Conservation (phyloP, 2,888 invertebrate species). For the Sminthurides aquaticus region DNA sequence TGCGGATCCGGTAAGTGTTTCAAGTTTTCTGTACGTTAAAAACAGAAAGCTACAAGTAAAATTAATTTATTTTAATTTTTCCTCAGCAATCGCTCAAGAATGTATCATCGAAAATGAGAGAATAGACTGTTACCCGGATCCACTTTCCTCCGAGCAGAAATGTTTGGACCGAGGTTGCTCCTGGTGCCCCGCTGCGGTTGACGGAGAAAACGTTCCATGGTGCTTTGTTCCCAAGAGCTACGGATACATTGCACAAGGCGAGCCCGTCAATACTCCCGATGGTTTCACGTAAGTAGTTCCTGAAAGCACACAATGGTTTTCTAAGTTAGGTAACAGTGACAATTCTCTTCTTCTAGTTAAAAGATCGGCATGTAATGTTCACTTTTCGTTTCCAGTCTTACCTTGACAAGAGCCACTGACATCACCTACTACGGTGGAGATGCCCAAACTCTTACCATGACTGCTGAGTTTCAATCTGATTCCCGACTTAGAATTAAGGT, state of each 20-base stretch:
- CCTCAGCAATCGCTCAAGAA: slow-evolving; percentile 14
- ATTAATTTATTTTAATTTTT: background rate
- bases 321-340: background rate
- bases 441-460: slow-evolving; percentile 23
- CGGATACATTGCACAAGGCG: slow-evolving; percentile 20
- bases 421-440: slow-evolving; percentile 32
- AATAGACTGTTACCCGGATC: slow-evolving; percentile 66
- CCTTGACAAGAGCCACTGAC: slow-evolving; percentile 25
- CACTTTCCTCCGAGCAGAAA: slow-evolving; percentile 49
- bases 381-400: slow-evolving; percentile 23
- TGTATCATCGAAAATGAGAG: slow-evolving; percentile 45
- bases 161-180: slow-evolving; percentile 64
- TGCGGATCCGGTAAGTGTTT: background rate
- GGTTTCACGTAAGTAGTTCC: slow-evolving; percentile 18
- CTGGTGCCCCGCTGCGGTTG: slow-evolving; percentile 50
- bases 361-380: background rate
- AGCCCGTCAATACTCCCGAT: background rate
- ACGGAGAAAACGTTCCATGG: slow-evolving; percentile 27
- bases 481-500: slow-evolving; percentile 39
- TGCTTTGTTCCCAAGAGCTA: slow-evolving; percentile 29
- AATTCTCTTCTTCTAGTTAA: background rate
- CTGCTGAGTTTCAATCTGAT: slow-evolving; percentile 35
- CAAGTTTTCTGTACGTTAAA: too few species aligned
- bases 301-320: background rate
- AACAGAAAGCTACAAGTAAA: too few species aligned